A percentile compares a stretch with the other conserved stretches of the same genome.
These are phyloP conservation scores for Drosophila sechellia DNA, from an alignment of 1,140 invertebrate species.

Conservation along the genomic window DNA sequence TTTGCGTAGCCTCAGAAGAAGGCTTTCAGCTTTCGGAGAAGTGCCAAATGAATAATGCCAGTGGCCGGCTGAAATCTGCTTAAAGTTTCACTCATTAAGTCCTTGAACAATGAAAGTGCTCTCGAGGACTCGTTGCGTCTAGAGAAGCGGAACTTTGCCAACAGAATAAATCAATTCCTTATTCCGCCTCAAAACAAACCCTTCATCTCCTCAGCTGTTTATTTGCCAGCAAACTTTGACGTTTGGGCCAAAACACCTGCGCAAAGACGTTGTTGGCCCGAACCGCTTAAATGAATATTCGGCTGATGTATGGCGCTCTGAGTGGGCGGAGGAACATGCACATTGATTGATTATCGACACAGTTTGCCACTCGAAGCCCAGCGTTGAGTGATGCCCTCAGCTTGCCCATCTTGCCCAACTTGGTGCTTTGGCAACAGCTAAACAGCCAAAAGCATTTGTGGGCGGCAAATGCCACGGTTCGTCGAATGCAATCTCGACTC, in stretches of 20 bases:
- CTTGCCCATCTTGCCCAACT: not conserved
- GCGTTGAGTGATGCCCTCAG: constrained; percentile 57
- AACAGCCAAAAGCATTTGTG: constrained; percentile 13
- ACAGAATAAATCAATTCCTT: constrained; percentile 56
- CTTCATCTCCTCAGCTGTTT: constrained; percentile 44
- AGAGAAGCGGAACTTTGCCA: constrained; percentile 42
- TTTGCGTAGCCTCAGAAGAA: constrained; percentile 5
- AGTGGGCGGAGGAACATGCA: constrained; percentile 18
- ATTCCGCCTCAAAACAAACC: constrained; percentile 28
- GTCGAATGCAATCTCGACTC: constrained; percentile 29
- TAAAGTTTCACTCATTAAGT: constrained; percentile 54
- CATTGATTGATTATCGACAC: constrained; percentile 76
- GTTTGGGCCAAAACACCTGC: constrained; percentile 39
- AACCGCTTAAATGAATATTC: constrained; percentile 42
- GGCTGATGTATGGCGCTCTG: constrained; percentile 4
- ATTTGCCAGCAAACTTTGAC: constrained; percentile 54
- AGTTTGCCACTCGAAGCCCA: constrained; percentile 60
- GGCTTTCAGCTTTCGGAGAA: constrained; percentile 7
- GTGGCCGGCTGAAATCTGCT: constrained; percentile 37
- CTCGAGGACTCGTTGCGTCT: constrained; percentile 20
- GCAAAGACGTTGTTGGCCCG: constrained; percentile 4
- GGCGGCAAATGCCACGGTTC: constrained; percentile 17
- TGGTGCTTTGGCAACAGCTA: constrained; percentile 11
- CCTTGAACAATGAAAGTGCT: constrained; percentile 49
- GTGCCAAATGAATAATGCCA: constrained; percentile 46